Percentiles rank a stretch among this genome's conserved stretches.
These are phyloP conservation scores for Enteromius trimaculatus DNA, from an alignment of 2,797 vertebrate species.

Conservation along the genomic window DNA sequence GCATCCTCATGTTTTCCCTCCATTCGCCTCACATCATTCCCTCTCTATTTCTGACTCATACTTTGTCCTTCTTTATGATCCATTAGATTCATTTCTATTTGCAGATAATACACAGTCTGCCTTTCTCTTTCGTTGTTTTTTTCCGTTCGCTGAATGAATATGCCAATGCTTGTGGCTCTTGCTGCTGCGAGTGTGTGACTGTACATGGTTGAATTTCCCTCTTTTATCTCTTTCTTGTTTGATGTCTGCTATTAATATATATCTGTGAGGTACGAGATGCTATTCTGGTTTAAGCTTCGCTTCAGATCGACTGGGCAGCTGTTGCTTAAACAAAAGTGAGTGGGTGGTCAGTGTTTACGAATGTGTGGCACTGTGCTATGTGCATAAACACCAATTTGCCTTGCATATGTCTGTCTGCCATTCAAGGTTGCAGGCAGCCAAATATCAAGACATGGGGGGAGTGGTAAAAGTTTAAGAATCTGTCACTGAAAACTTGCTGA, in stretches of 20 bases:
- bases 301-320: conserved; percentile 50
- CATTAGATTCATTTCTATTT: conserved; percentile 43
- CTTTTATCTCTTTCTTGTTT: conserved; percentile 41
- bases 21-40: not conserved
- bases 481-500: not conserved
- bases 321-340: conserved; percentile 52
- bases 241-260: conserved; percentile 54
- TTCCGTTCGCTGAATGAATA: conserved; percentile 52
- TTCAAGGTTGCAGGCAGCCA: not conserved
- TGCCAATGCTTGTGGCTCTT: conserved; percentile 48
- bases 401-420: conserved; percentile 22
- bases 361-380: conserved; percentile 24
- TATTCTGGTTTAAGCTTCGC: conserved; percentile 30
- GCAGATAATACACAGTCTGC: conserved; percentile 18
- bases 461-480: conserved; percentile 5
- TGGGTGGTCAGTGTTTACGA: conserved; percentile 51
- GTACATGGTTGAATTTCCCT: conserved; percentile 49
- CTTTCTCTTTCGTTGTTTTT: conserved; percentile 23
- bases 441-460: not conserved
- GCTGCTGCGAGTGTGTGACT: conserved; percentile 36
- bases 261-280: conserved; percentile 46
- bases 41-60: conserved; percentile 45
- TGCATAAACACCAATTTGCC: conserved; percentile 41
- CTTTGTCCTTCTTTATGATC: conserved; percentile 46
- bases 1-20: conserved; percentile 44